Conservation (phyloP, 1,140 invertebrate species). For the Palaemon carinicauda region DNA sequence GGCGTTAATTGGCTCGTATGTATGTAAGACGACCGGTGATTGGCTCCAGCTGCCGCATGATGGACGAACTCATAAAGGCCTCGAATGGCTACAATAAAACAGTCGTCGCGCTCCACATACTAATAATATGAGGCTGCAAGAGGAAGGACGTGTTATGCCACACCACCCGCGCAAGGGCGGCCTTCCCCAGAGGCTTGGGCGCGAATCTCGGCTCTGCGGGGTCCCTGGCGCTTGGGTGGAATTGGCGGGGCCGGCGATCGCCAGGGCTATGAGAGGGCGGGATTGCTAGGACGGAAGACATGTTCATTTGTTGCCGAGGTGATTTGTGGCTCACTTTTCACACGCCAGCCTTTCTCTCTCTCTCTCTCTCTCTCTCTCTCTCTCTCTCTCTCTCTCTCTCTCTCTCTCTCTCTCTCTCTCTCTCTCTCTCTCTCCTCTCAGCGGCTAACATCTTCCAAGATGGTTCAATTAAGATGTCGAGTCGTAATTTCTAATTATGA, state of each 20-base stretch:
- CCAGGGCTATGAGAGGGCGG: constrained; percentile 12
- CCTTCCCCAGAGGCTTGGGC: background rate
- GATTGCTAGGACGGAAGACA: constrained; percentile 9
- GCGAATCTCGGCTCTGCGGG: background rate
- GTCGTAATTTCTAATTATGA: background rate
- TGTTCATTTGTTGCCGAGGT: constrained; percentile 37
- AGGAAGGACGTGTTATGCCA: background rate
- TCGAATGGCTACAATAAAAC: constrained; percentile 51
- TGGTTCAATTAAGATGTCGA: background rate
- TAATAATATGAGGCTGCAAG: constrained; percentile 19
- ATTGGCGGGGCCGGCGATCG: background rate
- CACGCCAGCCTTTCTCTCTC: background rate
- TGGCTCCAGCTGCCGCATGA: constrained; percentile 43
- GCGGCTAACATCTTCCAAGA: background rate
- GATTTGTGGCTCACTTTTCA: constrained; percentile 41
- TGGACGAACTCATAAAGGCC: constrained; percentile 52
- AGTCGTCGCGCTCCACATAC: constrained; percentile 50
- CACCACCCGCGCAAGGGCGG: background rate
- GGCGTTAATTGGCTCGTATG: constrained; percentile 54
- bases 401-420: background rate
- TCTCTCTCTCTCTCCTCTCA: background rate
- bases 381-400: background rate
- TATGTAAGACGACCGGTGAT: constrained; percentile 51
- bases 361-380: background rate
- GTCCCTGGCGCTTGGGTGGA: background rate